phyloP scores from a whole-genome alignment of 2,113 vertebrate genomes.

The Oxyura jamaicensis region DNA sequence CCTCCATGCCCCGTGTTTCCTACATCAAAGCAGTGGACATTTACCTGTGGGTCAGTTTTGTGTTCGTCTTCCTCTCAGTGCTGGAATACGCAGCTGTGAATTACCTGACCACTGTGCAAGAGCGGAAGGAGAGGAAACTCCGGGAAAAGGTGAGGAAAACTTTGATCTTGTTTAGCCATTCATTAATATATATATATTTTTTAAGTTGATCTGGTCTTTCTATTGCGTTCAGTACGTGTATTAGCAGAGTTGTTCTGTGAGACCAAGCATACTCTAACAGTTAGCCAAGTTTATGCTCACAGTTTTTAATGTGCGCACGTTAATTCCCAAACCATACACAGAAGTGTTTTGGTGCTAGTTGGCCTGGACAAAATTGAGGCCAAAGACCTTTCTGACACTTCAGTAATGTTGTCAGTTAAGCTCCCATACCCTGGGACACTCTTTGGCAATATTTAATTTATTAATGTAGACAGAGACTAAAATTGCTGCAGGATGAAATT shows the following conservation, averaged over 20 bases:
- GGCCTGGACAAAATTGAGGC: not conserved
- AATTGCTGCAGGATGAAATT: not conserved
- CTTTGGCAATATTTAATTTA: not conserved
- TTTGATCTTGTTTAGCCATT: not conserved
- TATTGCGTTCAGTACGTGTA: not conserved
- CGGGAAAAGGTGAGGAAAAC: conserved; percentile 73
- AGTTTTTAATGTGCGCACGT: not conserved
- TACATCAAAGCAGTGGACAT: conserved; percentile 98
- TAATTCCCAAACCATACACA: not conserved
- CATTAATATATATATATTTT: not conserved
- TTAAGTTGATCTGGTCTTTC: not conserved
- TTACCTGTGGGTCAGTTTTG: conserved; percentile 98
- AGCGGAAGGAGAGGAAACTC: conserved; percentile 83
- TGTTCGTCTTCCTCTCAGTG: conserved; percentile 97
- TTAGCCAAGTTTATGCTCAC: not conserved
- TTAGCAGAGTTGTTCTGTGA: not conserved
- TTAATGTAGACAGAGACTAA: not conserved
- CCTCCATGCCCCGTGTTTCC: conserved; percentile 96
- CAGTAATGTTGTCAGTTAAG: not conserved
- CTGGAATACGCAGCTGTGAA: conserved; percentile 94
- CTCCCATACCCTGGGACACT: not conserved
- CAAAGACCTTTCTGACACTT: not conserved
- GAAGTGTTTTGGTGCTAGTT: not conserved
- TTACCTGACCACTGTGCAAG: conserved; percentile 89
- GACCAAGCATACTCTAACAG: not conserved